A percentile compares a stretch with the other conserved stretches of the same genome.
These are phyloP conservation scores for Chloroclysta siterata DNA, from an alignment of 2,888 invertebrate genomes.

Conservation along the genomic window DNA sequence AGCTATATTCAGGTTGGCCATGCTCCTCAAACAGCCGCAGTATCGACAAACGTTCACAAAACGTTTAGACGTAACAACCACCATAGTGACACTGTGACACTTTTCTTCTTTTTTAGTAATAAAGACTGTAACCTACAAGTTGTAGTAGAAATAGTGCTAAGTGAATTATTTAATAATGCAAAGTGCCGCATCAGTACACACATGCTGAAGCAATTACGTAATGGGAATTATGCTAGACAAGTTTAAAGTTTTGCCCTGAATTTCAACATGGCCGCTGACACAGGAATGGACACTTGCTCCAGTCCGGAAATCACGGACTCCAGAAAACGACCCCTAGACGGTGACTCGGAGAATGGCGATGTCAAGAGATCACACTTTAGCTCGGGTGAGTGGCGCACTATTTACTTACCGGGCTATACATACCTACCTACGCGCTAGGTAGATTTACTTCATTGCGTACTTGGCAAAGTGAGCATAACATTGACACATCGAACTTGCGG, in stretches of 20 bases:
- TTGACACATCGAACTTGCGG: slow-evolving; percentile 71
- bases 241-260: slow-evolving; percentile 84
- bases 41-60: slow-evolving; percentile 83
- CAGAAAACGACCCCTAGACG: slow-evolving; percentile 95
- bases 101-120: slow-evolving; percentile 78
- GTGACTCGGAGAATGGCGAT: slow-evolving; percentile 94
- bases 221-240: slow-evolving; percentile 85
- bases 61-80: slow-evolving; percentile 80
- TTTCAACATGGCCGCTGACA: slow-evolving; percentile 95
- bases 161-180: slow-evolving; percentile 75
- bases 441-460: slow-evolving; percentile 70
- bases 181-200: slow-evolving; percentile 77
- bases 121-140: slow-evolving; percentile 72
- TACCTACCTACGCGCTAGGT: slow-evolving; percentile 39
- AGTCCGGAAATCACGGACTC: slow-evolving; percentile 96
- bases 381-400: slow-evolving; percentile 88
- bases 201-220: slow-evolving; percentile 82
- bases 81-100: slow-evolving; percentile 81
- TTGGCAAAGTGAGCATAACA: slow-evolving; percentile 77
- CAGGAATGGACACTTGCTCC: slow-evolving; percentile 97
- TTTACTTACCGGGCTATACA: slow-evolving; percentile 53
- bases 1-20: slow-evolving; percentile 70
- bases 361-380: slow-evolving; percentile 96
- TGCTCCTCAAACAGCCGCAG: slow-evolving; percentile 73
- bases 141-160: slow-evolving; percentile 80